These are phyloP conservation scores for Nyctereutes procyonoides DNA, from an alignment of 2,113 vertebrate genomes.

Conservation along the genomic window DNA sequence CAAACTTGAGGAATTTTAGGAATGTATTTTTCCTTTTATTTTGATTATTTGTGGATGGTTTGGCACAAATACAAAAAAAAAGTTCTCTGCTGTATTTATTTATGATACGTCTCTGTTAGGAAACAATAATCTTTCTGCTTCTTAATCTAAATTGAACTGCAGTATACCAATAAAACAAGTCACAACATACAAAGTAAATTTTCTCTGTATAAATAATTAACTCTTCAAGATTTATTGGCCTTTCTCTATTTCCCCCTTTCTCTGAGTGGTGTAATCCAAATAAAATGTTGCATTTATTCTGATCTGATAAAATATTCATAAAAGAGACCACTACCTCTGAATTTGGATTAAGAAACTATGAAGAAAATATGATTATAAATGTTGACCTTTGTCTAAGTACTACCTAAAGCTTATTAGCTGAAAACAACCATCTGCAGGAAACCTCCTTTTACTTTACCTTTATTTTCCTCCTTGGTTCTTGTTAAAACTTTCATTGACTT, in stretches of 20 bases:
- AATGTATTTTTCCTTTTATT: conserved; percentile 56
- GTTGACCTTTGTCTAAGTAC: conserved; percentile 77
- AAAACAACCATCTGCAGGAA: background rate
- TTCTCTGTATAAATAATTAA: conserved; percentile 88
- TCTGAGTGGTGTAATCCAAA: conserved; percentile 82
- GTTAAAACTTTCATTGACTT: conserved; percentile 62
- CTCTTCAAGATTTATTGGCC: conserved; percentile 86
- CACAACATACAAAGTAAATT: conserved; percentile 85
- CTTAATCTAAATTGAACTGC: conserved; percentile 86
- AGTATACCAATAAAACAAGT: conserved; percentile 85
- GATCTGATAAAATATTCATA: conserved; percentile 88
- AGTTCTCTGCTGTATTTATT: conserved; percentile 82
- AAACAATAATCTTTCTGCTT: conserved; percentile 84
- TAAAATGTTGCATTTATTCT: conserved; percentile 86
- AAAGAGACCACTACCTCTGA: conserved; percentile 86
- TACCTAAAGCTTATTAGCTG: conserved; percentile 73
- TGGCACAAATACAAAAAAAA: conserved; percentile 74
- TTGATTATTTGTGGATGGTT: conserved; percentile 69
- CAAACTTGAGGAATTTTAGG: conserved; percentile 49
- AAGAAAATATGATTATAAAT: conserved; percentile 77
- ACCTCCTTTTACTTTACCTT: conserved; percentile 61
- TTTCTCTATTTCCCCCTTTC: conserved; percentile 79
- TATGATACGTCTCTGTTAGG: conserved; percentile 81
- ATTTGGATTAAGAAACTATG: conserved; percentile 79
- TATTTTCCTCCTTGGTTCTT: conserved; percentile 56